These are phyloP conservation scores for Caenorhabditis tropicalis DNA, from an alignment of 1,140 invertebrate species.

Conservation along the genomic window DNA sequence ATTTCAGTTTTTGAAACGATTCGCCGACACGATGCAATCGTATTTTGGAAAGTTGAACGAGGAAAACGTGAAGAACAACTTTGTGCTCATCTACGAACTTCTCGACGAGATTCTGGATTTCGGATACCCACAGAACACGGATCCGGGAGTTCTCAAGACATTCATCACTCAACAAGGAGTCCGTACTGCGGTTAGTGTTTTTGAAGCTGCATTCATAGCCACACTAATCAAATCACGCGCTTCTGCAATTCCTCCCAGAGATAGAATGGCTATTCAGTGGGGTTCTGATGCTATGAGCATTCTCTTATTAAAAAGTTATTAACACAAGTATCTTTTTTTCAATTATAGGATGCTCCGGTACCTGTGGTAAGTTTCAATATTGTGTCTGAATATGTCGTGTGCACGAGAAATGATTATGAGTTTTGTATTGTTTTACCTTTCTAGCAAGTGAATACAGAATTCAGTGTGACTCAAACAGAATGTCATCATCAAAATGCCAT, in stretches of 20 bases:
- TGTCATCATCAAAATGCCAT: not conserved
- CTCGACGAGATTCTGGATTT: conserved; percentile 99
- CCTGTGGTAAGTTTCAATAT: conserved; percentile 47
- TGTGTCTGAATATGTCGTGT: conserved; percentile 25
- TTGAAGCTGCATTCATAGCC: too few species aligned
- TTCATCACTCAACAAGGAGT: conserved; percentile 99
- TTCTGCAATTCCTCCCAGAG: too few species aligned
- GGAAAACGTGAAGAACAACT: conserved; percentile 99
- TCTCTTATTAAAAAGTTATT: too few species aligned
- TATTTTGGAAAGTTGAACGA: conserved; percentile 99
- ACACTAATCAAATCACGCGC: too few species aligned
- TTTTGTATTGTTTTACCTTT: conserved; percentile 6
- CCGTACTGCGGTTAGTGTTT: conserved; percentile 80
- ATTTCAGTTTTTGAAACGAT: conserved; percentile 86
- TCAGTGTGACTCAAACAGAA: not conserved
- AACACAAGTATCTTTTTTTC: not conserved
- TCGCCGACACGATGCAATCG: conserved; percentile 98
- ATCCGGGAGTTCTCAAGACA: conserved; percentile 97
- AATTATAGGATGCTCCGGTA: conserved; percentile 47
- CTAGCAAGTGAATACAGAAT: not conserved
- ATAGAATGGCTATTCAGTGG: too few species aligned
- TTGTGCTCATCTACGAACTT: conserved; percentile 98
- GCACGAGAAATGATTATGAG: conserved; percentile 23
- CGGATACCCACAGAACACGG: conserved; percentile 99
- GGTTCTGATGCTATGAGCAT: too few species aligned